Evolutionary conservation across 1,140 invertebrate genomes (phyloP), one percentile per base, ranked within the genome.

Genomic region (Drosophila arizonae): DNA sequence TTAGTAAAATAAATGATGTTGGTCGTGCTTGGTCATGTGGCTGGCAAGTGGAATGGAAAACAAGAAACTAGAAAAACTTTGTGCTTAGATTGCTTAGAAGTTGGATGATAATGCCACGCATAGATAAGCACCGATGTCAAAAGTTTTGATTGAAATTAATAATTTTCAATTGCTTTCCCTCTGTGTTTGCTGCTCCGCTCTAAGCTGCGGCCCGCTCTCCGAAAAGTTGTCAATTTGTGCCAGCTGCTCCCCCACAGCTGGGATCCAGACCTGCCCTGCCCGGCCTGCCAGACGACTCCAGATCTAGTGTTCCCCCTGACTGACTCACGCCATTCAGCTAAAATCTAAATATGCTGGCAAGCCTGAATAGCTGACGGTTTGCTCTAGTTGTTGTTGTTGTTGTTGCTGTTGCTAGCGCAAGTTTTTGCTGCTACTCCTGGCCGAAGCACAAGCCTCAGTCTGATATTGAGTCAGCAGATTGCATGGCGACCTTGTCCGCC

Each of bases 101-200:
- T 60, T 55, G 57, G 54, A 62, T 63, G 26, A 69, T 72, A 77
- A 81, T 74, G 60, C 76, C 61, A 84, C 80, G 79, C 79, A 82
- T 68, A 84, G 79, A 82, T 82, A 82, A 82, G 80, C 80, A 79
- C 72, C 76, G 60, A 76, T 72, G 80, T 79, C 67, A 66, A 85
- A 82, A 82, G 77, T 84, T 84, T 84, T 84, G 80, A 84, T 84
- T 84, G 80, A 84, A 84, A 84, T 84, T 84, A 84, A 84, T 84
- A 84, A 84, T 84, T 84, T 84, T 62, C 81, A 84, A 84, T 84
- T 84, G 76, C 41, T 58, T 30, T 67, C 28, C 0, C 43, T 67
- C n/a, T 39, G 28, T 58, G 39, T 36, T 3, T 45, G 4, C 52
- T 9, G 28, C 10, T n/a, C 21, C 15, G 0, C 24, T 36, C 39